Conservation (phyloP, 2,797 vertebrate species). For the Octomys mimax region DNA sequence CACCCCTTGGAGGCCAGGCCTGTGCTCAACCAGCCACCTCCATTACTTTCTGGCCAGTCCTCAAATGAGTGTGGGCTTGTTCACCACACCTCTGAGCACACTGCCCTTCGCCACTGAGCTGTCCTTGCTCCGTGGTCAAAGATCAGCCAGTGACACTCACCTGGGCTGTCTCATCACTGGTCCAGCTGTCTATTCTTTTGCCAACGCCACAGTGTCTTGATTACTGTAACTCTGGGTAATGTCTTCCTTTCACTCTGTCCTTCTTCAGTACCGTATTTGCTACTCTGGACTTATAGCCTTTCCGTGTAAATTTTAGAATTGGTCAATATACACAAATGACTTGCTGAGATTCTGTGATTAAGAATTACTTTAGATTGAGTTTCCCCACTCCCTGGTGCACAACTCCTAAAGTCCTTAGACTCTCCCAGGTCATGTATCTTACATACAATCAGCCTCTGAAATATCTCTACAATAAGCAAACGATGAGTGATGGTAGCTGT, state of each 20-base stretch:
- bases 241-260: background rate
- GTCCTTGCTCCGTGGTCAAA: background rate
- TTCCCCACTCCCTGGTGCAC: background rate
- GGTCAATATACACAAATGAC: background rate
- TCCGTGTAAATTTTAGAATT: background rate
- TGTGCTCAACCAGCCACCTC: background rate
- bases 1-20: background rate
- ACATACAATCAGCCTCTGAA: background rate
- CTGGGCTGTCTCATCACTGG: background rate
- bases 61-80: background rate
- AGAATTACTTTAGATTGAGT: no score
- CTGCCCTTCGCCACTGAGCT: accelerated
- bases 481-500: background rate
- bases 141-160: no score
- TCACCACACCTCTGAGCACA: background rate
- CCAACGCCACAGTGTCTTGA: accelerated
- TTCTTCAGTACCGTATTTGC: background rate
- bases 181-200: background rate
- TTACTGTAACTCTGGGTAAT: no score
- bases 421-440: background rate
- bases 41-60: background rate
- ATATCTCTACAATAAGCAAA: background rate
- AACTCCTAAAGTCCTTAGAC: background rate
- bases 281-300: no score
- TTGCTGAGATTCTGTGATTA: background rate